Conservation (phyloP, 2,113 vertebrate species). For the Nerophis ophidion region DNA sequence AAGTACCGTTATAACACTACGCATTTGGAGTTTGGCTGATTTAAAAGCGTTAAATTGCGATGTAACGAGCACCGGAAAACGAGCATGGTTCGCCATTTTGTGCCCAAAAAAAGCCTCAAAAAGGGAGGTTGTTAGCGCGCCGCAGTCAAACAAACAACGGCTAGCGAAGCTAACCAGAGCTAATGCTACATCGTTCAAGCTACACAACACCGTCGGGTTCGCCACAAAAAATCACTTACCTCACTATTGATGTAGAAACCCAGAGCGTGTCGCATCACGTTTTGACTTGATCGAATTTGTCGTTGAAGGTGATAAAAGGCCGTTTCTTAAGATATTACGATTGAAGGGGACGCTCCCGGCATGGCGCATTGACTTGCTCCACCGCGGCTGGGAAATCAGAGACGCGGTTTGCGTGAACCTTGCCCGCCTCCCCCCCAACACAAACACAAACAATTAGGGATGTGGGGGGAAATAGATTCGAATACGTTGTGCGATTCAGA, state of each 20-base stretch:
- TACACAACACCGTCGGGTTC: neutral
- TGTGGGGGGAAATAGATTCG: no score
- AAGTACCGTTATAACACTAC: neutral
- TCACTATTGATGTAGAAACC: neutral
- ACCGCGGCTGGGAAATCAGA: no score
- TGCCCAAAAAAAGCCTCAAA: neutral
- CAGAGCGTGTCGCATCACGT: neutral
- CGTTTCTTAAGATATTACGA: neutral
- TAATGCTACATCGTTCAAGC: neutral
- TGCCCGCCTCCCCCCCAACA: no score
- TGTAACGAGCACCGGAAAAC: neutral
- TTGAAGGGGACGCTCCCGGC: no score
- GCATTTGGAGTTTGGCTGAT: neutral
- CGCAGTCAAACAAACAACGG: neutral
- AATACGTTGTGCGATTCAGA: no score
- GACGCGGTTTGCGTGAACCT: no score
- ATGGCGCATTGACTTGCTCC: no score
- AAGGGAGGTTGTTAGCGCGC: constrained; percentile 1
- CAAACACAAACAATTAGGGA: no score
- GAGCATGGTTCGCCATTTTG: neutral
- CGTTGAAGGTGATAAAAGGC: neutral
- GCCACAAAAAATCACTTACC: neutral
- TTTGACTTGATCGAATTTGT: neutral
- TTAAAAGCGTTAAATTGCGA: no score
- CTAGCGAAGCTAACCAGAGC: neutral